A percentile compares a stretch with the other conserved stretches of the same genome.
phyloP scores from a whole-genome alignment of 2,797 vertebrate species.

The Notoglanidium macrostoma region DNA sequence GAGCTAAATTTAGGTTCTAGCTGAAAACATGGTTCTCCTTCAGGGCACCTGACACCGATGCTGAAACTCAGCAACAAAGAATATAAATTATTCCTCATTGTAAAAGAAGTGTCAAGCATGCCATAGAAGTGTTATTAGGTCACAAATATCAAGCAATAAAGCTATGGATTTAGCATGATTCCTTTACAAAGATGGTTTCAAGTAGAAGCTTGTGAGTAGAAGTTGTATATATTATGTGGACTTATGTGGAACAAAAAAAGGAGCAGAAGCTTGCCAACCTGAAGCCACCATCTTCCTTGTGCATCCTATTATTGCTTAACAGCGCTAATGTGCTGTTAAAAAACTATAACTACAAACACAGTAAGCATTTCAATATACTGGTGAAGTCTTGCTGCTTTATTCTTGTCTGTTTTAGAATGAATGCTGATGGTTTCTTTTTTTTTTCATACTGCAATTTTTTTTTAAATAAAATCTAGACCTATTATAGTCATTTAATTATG shows the following conservation, averaged over 20 bases:
- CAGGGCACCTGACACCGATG: neutral
- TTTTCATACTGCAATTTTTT: neutral
- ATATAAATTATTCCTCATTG: neutral
- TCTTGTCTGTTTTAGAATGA: too few species aligned
- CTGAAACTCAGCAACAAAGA: neutral
- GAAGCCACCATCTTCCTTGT: neutral
- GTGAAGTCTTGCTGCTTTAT: too few species aligned
- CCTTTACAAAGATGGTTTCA: neutral
- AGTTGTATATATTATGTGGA: neutral
- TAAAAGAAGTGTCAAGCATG: neutral
- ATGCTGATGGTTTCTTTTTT: neutral
- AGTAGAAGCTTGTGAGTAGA: neutral
- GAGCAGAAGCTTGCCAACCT: neutral
- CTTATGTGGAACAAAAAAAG: neutral
- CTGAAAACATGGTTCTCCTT: conserved; percentile 18
- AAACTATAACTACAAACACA: too few species aligned
- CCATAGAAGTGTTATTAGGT: neutral
- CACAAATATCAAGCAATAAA: neutral
- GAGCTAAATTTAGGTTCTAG: conserved; percentile 19
- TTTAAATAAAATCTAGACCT: too few species aligned
- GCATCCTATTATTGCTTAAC: too few species aligned
- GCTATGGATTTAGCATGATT: neutral
- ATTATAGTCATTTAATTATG: neutral
- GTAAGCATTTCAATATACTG: too few species aligned
- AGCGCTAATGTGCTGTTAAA: too few species aligned